Evolutionary conservation across 2,888 invertebrate genomes (phyloP), one percentile per base, ranked within the genome.

Genomic region (Belgica antarctica): DNA sequence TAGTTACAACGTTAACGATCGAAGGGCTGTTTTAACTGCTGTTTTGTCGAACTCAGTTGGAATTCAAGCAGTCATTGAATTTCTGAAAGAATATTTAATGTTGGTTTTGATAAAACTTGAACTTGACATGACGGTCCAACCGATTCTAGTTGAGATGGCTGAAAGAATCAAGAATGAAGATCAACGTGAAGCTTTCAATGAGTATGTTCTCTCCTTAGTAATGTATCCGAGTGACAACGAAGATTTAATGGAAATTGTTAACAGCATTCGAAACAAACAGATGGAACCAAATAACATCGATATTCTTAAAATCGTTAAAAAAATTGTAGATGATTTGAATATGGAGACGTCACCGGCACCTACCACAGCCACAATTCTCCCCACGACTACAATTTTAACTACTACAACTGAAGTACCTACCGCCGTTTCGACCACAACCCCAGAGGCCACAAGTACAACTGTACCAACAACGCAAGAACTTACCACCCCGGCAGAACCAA

Each of bases 11-110:
- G 12, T 10, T 15, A 22, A 10, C 10, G 57, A 69, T 15, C 7
- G 68, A n/a, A 17, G 24, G 17, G 4, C 19, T 17, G 57, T 69
- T 10, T 28, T 69, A 8, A 69, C 5, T 4, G 19, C 68, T 12
- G 34, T 59, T 24, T 24, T 57, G 5, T 31, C 19, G 5, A 66
- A 47, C 24, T 12, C 25, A 10, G 17, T 28, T 1, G 46, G 36
- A 10, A 24, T 66, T 2, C 41, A 41, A 46, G 47, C 28, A 28
- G 65, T 66, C 19, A 47, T 47, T 41, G 25, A 28, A 1, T 66
- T 66, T 19, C 1, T 66, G 0, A 28, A 46, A 1, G 36, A 66
- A 24, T 66, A 62, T 17, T 19, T 34, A 19, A 12, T 10, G 15
- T 17, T n/a, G 15, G 25, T 28, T 3, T 3, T 19, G 28, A 31